Evolutionary conservation across 1,140 invertebrate genomes (phyloP).

Genomic region (Bombyx mandarina): DNA sequence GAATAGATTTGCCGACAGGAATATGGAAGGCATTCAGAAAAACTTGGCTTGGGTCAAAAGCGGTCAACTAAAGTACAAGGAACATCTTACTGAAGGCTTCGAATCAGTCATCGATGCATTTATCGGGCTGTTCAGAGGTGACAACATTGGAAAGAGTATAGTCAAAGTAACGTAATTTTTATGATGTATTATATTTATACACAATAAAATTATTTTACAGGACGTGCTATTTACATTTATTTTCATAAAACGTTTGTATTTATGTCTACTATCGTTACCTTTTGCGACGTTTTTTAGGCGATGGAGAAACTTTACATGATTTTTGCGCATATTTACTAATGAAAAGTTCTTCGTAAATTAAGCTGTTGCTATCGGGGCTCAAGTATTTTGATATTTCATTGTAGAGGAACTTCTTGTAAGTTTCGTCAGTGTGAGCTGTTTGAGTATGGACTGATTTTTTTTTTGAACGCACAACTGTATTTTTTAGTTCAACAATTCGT

Average conservation of each 20-base stretch:
- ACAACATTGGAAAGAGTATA: conserved; percentile 77
- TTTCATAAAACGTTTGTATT: neutral
- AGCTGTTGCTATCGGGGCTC: conserved; percentile 38
- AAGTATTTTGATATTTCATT: conserved; percentile 52
- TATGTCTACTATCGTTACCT: neutral
- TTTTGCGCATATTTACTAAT: conserved; percentile 40
- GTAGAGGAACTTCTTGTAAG: conserved; percentile 44
- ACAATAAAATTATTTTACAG: no score
- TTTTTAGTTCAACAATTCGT: conserved; percentile 42
- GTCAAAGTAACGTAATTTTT: conserved; percentile 56
- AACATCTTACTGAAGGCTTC: conserved; percentile 76
- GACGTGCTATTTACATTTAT: neutral
- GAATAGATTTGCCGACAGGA: conserved; percentile 62
- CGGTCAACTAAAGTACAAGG: conserved; percentile 75
- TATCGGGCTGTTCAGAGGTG: conserved; percentile 73
- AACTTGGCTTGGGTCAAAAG: conserved; percentile 72
- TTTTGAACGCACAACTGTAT: conserved; percentile 14
- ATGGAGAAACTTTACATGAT: conserved; percentile 8
- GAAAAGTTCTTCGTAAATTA: conserved; percentile 58
- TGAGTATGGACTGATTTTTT: conserved; percentile 25
- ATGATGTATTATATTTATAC: neutral
- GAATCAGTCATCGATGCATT: conserved; percentile 77
- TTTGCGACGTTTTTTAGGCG: conserved; percentile 14
- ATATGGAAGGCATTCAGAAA: conserved; percentile 71
- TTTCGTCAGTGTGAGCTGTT: conserved; percentile 28